These are phyloP conservation scores for Planococcus citri DNA, from an alignment of 1,140 invertebrate genomes.

Conservation along the genomic window DNA sequence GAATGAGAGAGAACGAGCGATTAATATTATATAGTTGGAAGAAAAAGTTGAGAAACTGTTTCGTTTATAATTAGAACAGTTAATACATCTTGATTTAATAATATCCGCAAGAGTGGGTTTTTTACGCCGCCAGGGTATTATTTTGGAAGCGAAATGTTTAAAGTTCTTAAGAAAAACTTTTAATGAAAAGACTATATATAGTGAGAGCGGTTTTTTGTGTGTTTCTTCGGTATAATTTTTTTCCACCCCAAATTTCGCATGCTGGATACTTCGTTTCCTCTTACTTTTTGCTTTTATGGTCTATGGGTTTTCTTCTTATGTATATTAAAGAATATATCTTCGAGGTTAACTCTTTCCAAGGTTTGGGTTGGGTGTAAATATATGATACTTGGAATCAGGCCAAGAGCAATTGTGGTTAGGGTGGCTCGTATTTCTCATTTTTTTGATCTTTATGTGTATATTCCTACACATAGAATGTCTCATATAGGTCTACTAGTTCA, in stretches of 20 bases:
- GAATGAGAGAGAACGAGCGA: too few species aligned
- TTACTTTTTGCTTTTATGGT: neutral
- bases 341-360: too few species aligned
- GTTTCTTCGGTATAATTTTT: neutral
- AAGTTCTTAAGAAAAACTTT: neutral
- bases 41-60: neutral
- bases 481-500: too few species aligned
- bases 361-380: too few species aligned
- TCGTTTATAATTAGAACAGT: constrained; percentile 3
- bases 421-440: too few species aligned
- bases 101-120: constrained; percentile 1
- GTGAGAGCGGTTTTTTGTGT: neutral
- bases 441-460: too few species aligned
- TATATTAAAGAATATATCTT: too few species aligned
- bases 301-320: too few species aligned
- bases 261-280: neutral
- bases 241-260: neutral
- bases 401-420: too few species aligned
- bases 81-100: constrained; percentile 4
- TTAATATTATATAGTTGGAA: neutral
- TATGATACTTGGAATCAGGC: too few species aligned
- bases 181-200: neutral
- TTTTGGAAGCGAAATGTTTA: constrained; percentile 7
- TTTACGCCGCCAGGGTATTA: neutral
- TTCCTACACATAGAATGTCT: too few species aligned